phyloP scores from a whole-genome alignment of 2,888 invertebrate genomes.

The Serripes groenlandicus region DNA sequence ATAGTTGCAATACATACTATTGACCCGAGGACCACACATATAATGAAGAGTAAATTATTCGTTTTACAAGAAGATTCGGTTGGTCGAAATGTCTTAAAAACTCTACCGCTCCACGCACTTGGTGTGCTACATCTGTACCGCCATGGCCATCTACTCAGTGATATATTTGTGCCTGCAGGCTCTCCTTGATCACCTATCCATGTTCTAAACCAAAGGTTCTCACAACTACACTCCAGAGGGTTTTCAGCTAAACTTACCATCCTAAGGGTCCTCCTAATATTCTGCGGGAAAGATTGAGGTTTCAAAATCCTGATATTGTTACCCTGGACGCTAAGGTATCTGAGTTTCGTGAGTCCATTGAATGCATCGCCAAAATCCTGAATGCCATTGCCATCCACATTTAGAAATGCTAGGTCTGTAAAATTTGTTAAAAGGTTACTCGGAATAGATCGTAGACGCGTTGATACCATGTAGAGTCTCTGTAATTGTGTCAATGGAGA shows the following conservation, averaged over 20 bases:
- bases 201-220: conserved; percentile 47
- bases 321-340: not conserved
- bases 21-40: no score
- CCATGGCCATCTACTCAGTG: conserved; percentile 23
- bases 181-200: conserved; percentile 28
- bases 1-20: not conserved
- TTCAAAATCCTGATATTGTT: conserved; percentile 24
- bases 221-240: conserved; percentile 46
- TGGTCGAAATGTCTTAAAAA: conserved; percentile 15
- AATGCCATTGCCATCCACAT: conserved; percentile 14
- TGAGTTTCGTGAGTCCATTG: not conserved
- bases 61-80: conserved; percentile 7
- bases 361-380: not conserved
- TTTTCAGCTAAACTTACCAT: conserved; percentile 34
- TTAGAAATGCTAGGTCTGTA: not conserved
- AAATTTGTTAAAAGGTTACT: conserved; percentile 1
- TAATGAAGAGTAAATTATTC: no score
- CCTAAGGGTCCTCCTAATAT: conserved; percentile 3
- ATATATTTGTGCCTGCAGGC: conserved; percentile 4
- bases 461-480: not conserved
- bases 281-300: not conserved
- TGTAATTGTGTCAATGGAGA: conserved; percentile 13
- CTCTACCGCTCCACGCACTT: not conserved
- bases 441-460: conserved; percentile 1
- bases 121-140: conserved; percentile 22